Percentiles rank a stretch among this genome's conserved stretches.
phyloP scores from a whole-genome alignment of 2,888 invertebrate species.

The Electrophaes corylata region DNA sequence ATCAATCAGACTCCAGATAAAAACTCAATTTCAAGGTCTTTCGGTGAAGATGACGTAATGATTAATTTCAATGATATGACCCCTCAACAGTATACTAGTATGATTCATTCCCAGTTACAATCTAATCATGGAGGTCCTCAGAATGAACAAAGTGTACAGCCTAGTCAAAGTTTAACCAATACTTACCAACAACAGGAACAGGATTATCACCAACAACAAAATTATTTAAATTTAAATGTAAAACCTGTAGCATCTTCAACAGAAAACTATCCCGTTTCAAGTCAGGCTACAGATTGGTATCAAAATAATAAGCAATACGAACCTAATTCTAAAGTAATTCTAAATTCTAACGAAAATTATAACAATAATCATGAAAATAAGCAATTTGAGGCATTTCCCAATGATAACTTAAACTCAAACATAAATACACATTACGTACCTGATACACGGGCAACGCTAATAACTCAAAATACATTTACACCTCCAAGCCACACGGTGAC shows the following conservation, averaged over 20 bases:
- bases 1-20: constrained; percentile 61
- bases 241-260: constrained; percentile 19
- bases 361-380: constrained; percentile 21
- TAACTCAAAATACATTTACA: constrained; percentile 58
- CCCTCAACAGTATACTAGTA: constrained; percentile 69
- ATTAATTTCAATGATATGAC: constrained; percentile 78
- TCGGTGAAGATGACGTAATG: constrained; percentile 69
- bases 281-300: constrained; percentile 19
- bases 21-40: constrained; percentile 75
- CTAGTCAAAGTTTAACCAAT: constrained; percentile 20
- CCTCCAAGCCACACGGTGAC: constrained; percentile 62
- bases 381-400: constrained; percentile 7
- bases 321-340: background rate
- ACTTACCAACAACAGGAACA: constrained; percentile 31
- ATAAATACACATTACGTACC: constrained; percentile 30
- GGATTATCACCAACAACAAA: constrained; percentile 24
- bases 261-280: constrained; percentile 24
- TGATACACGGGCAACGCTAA: constrained; percentile 49
- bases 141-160: constrained; percentile 37
- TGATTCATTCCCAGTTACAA: constrained; percentile 64
- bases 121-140: constrained; percentile 37
- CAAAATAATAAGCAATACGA: constrained; percentile 31
- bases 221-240: constrained; percentile 6
- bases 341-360: constrained; percentile 17
- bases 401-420: constrained; percentile 19